Conservation (phyloP, 2,888 invertebrate species). For the Pyrgus malvae region DNA sequence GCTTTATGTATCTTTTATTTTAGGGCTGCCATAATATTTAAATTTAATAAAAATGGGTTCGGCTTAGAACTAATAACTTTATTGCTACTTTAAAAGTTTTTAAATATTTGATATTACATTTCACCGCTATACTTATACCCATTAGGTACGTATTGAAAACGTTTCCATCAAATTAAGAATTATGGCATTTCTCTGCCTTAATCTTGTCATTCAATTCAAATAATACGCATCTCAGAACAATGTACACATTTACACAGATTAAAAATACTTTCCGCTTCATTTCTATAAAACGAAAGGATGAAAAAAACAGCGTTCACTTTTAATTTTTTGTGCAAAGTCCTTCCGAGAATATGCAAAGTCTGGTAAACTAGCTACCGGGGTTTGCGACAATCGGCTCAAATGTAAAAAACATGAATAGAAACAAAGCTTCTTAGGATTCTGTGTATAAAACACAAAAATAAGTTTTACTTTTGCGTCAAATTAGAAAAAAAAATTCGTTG, state of each 20-base stretch:
- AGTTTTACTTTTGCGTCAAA: slow-evolving; percentile 20
- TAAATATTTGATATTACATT: no score
- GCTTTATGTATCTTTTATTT: background rate
- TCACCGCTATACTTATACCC: no score
- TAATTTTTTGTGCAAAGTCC: slow-evolving; percentile 61
- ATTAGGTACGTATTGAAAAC: no score
- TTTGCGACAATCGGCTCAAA: slow-evolving; percentile 27
- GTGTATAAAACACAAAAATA: slow-evolving; percentile 13
- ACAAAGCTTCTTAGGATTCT: slow-evolving; percentile 3
- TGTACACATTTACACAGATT: slow-evolving; percentile 14
- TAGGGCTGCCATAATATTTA: background rate
- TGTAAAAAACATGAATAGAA: slow-evolving; percentile 24
- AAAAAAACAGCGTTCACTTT: slow-evolving; percentile 48
- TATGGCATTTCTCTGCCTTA: no score
- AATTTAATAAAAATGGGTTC: no score
- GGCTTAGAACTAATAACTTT: no score
- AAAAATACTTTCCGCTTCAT: slow-evolving; percentile 47
- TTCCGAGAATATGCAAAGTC: slow-evolving; percentile 53
- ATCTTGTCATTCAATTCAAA: no score
- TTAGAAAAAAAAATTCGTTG: background rate
- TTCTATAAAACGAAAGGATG: slow-evolving; percentile 39
- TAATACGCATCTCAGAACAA: no score
- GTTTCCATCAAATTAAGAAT: no score
- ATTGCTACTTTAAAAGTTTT: no score
- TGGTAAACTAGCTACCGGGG: slow-evolving; percentile 48